phyloP scores from a whole-genome alignment of 2,888 invertebrate species.

The Macrosoma leucophasiata region DNA sequence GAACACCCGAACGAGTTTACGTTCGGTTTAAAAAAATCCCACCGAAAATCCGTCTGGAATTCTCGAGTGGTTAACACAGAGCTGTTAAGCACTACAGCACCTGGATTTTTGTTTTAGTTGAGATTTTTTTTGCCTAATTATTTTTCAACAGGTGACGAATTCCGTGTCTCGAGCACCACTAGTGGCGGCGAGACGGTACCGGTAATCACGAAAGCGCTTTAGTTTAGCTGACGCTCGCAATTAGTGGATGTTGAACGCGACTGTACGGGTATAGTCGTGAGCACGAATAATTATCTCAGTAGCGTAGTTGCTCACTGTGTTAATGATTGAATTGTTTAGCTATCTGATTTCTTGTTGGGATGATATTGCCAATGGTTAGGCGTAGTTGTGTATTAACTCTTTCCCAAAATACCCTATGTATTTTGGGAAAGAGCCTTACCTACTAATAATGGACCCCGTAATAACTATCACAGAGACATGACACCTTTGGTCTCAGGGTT shows the following conservation, averaged over 20 bases:
- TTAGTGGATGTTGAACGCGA: conserved; percentile 52
- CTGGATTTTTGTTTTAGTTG: conserved; percentile 68
- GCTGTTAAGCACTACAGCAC: conserved; percentile 58
- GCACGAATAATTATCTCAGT: too few relatives aligned
- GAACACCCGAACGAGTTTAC: conserved; percentile 44
- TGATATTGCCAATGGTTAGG: too few relatives aligned
- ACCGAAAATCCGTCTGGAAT: conserved; percentile 43
- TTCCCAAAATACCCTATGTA: too few relatives aligned
- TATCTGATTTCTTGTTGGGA: too few relatives aligned
- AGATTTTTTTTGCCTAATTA: conserved; percentile 76
- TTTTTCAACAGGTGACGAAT: conserved; percentile 75
- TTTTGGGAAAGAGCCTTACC: too few relatives aligned
- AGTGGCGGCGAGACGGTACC: conserved; percentile 47
- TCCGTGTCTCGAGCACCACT: conserved; percentile 67
- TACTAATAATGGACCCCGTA: too few relatives aligned
- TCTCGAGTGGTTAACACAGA: conserved; percentile 50
- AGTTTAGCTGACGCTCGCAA: conserved; percentile 61
- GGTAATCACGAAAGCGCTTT: conserved; percentile 53
- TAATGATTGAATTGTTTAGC: too few relatives aligned
- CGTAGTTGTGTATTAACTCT: too few relatives aligned
- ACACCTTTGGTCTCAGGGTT: too few relatives aligned
- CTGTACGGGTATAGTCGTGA: conserved; percentile 8
- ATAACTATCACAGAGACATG: too few relatives aligned
- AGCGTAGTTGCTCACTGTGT: too few relatives aligned
- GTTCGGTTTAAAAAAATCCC: conserved; percentile 40